Percentiles rank a stretch among this genome's conserved stretches.
Conservation (phyloP, 2,797 vertebrate species). For the Smutsia gigantea region DNA sequence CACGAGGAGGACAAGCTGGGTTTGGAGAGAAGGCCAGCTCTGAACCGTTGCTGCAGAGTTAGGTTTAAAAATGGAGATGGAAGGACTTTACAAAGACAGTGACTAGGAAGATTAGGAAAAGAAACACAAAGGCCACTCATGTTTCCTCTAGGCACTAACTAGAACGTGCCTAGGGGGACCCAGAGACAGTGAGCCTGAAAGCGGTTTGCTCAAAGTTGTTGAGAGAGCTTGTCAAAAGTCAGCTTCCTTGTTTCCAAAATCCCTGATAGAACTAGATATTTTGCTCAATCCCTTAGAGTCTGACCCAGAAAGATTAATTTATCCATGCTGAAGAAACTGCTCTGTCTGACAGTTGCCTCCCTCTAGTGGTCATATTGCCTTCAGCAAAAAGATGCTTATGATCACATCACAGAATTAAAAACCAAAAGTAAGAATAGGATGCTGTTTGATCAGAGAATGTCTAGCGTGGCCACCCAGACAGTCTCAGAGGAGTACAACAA, state of each 20-base stretch:
- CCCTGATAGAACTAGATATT: background rate
- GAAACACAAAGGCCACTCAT: background rate
- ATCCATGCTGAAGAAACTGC: background rate
- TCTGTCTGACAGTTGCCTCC: background rate
- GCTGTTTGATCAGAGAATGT: background rate
- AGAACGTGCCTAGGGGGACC: background rate
- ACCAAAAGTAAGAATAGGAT: background rate
- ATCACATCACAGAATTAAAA: background rate
- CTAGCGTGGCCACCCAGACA: background rate
- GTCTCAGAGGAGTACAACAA: background rate
- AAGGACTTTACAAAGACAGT: background rate
- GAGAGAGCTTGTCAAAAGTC: background rate
- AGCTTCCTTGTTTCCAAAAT: background rate
- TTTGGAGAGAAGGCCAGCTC: background rate
- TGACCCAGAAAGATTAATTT: background rate
- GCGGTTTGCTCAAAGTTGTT: background rate
- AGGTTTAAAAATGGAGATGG: background rate
- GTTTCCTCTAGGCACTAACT: background rate
- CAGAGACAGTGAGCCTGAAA: background rate
- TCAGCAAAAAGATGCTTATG: background rate
- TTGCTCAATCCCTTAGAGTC: background rate
- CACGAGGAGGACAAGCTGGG: too few species aligned
- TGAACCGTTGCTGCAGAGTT: background rate
- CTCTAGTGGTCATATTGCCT: conserved; percentile 45
- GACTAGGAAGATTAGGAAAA: background rate